These are phyloP conservation scores for Numenius arquata DNA, from an alignment of 2,113 vertebrate species.

Conservation along the genomic window DNA sequence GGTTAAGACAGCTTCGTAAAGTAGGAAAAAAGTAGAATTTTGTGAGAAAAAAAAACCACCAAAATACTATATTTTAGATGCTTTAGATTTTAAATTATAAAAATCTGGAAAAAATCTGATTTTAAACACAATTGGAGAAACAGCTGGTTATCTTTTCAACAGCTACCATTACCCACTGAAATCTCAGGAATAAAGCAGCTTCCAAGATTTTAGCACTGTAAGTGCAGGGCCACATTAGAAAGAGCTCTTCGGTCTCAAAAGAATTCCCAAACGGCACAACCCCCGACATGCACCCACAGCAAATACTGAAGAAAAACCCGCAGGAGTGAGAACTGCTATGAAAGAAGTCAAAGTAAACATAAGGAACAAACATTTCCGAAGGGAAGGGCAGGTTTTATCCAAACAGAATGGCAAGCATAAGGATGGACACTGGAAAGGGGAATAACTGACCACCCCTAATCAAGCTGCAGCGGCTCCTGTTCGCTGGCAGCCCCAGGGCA, in stretches of 20 bases:
- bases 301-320: background rate
- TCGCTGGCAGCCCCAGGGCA: background rate
- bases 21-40: background rate
- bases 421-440: background rate
- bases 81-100: background rate
- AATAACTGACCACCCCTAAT: background rate
- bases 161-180: background rate
- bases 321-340: background rate
- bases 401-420: background rate
- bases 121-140: background rate
- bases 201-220: background rate
- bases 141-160: background rate
- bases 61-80: background rate
- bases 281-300: background rate
- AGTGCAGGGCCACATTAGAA: background rate
- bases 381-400: background rate
- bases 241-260: background rate
- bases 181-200: background rate
- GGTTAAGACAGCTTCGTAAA: background rate
- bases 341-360: background rate
- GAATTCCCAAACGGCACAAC: background rate
- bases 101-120: background rate
- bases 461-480: background rate
- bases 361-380: background rate
- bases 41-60: background rate